These are phyloP conservation scores for Achlya flavicornis DNA, from an alignment of 2,888 invertebrate species.

Conservation along the genomic window DNA sequence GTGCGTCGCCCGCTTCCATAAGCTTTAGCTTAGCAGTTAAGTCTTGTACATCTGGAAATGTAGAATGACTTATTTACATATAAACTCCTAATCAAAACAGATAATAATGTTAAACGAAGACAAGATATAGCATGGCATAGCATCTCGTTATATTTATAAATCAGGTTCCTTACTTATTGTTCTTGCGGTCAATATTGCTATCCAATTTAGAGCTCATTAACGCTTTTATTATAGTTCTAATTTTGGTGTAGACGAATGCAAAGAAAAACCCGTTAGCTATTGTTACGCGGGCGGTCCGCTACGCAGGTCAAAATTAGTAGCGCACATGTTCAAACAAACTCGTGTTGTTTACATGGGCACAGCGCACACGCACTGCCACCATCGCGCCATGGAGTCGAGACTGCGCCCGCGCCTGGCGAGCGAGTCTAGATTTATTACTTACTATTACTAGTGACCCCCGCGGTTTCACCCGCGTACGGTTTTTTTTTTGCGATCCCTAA, in stretches of 20 bases:
- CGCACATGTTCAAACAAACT: conserved; percentile 81
- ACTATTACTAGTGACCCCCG: no score
- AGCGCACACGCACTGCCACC: conserved; percentile 38
- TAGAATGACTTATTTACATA: conserved; percentile 19
- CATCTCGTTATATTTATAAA: not conserved
- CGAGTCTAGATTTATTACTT: conserved; percentile 34
- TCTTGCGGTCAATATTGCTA: conserved; percentile 5
- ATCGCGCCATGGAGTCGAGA: conserved; percentile 33
- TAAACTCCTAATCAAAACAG: not conserved
- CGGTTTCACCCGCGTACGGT: no score
- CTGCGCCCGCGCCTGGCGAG: conserved; percentile 24
- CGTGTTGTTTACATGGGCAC: conserved; percentile 71
- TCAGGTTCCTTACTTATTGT: conserved; percentile 6
- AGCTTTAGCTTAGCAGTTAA: conserved; percentile 87
- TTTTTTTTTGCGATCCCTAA: no score
- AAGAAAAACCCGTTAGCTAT: conserved; percentile 77
- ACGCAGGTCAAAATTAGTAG: conserved; percentile 79
- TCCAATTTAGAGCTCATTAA: conserved; percentile 26
- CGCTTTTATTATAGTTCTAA: conserved; percentile 42
- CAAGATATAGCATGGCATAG: not conserved
- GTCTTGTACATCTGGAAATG: conserved; percentile 87
- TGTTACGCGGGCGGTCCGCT: conserved; percentile 71
- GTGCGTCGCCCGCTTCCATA: conserved; percentile 80
- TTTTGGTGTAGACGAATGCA: conserved; percentile 66
- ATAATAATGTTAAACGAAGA: not conserved